Conservation (phyloP, 2,113 vertebrate species). For the Tachuris rubrigastra region DNA sequence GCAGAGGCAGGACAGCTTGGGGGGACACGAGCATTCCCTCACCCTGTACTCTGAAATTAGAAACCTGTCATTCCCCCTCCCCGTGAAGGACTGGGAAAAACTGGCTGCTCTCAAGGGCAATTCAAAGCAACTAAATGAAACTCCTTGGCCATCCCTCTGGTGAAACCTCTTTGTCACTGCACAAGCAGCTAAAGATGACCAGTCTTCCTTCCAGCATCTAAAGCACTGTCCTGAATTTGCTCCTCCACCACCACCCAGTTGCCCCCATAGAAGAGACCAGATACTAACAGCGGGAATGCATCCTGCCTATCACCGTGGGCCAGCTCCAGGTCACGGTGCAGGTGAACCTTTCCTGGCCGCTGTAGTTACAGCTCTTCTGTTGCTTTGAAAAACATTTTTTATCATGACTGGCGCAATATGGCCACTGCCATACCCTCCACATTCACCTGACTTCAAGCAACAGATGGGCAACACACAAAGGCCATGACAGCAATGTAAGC, state of each 20-base stretch:
- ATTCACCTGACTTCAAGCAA: neutral
- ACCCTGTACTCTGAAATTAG: neutral
- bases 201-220: neutral
- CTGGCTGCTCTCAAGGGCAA: fast-evolving
- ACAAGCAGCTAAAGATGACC: neutral
- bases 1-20: fast-evolving
- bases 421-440: neutral
- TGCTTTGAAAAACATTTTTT: neutral
- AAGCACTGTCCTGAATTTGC: neutral
- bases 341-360: neutral
- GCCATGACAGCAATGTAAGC: neutral
- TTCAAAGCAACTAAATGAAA: neutral
- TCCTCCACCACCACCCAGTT: neutral
- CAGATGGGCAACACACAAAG: neutral
- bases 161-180: neutral
- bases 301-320: neutral
- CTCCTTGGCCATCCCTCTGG: neutral
- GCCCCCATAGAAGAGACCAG: neutral
- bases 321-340: neutral
- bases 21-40: neutral
- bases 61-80: neutral
- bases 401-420: neutral
- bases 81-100: neutral
- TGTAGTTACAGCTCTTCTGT: neutral
- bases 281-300: neutral